These are phyloP conservation scores for sheep (Ovis aries) DNA, from an alignment of 2,113 vertebrate genomes.

Conservation along the genomic window DNA sequence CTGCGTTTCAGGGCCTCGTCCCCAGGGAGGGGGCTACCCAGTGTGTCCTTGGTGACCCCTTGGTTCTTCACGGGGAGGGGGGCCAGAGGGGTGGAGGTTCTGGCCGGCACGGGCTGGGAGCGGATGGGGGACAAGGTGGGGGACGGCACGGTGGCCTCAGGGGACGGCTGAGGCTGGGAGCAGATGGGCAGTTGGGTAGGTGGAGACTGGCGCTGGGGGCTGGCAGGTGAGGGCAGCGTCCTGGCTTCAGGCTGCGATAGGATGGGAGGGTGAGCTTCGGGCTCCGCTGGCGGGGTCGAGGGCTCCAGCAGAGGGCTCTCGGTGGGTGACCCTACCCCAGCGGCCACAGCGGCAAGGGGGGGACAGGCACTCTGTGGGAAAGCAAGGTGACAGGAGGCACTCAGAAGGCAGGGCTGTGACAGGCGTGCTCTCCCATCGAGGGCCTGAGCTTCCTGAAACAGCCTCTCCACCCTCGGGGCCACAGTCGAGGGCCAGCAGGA, in stretches of 20 bases:
- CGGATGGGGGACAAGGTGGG: constrained; percentile 88
- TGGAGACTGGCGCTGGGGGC: constrained; percentile 75
- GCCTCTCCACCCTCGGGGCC: background rate
- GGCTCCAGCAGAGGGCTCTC: constrained; percentile 83
- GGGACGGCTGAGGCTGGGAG: constrained; percentile 88
- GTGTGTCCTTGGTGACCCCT: constrained; percentile 63
- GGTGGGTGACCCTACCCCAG: constrained; percentile 75
- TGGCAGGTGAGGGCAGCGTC: constrained; percentile 74
- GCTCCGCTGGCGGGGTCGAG: constrained; percentile 70
- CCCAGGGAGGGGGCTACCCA: constrained; percentile 73
- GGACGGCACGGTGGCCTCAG: constrained; percentile 84
- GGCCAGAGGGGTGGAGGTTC: constrained; percentile 88
- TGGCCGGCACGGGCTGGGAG: constrained; percentile 87
- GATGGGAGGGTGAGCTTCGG: constrained; percentile 80
- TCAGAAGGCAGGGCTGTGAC: background rate
- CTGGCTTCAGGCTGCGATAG: constrained; percentile 86
- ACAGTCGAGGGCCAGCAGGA: background rate
- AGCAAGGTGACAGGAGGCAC: background rate
- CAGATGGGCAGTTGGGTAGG: constrained; percentile 86
- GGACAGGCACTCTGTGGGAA: constrained; percentile 40
- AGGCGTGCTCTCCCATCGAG: background rate
- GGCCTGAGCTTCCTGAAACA: background rate
- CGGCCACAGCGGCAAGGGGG: constrained; percentile 30
- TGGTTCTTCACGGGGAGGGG: constrained; percentile 74
- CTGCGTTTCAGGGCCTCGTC: constrained; percentile 85